Evolutionary conservation across 2,888 invertebrate genomes (phyloP).

Genomic region (Hydropsyche betteni): DNA sequence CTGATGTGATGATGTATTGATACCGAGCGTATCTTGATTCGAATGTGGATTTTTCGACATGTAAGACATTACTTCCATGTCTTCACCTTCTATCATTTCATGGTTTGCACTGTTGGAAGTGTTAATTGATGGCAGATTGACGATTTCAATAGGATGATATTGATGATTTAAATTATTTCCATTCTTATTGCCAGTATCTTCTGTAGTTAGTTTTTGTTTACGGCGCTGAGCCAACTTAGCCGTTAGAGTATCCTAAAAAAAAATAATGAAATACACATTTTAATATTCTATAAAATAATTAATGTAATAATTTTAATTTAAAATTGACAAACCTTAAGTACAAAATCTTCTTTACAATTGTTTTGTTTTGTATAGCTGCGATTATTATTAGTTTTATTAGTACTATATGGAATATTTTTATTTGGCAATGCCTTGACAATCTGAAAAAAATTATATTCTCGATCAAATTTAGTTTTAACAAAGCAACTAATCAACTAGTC

Average conservation of each 20-base stretch:
- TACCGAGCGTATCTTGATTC: not conserved
- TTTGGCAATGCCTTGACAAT: too few relatives aligned
- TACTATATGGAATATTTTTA: too few relatives aligned
- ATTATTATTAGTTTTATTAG: not conserved
- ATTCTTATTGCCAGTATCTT: conserved; percentile 6
- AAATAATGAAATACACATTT: conserved; percentile 32
- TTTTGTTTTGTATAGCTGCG: conserved; percentile 30
- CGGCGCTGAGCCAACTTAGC: conserved; percentile 77
- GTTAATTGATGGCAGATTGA: not conserved
- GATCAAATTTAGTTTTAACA: not conserved
- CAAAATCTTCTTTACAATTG: not conserved
- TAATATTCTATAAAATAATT: not conserved
- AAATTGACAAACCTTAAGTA: conserved; percentile 74
- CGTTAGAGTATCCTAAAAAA: conserved; percentile 71
- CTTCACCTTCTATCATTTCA: conserved; percentile 36
- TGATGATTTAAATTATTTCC: not conserved
- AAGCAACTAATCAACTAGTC: conserved; percentile 5
- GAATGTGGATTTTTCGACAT: not conserved
- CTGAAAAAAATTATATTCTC: too few relatives aligned
- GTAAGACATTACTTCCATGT: conserved; percentile 47
- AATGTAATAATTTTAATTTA: conserved; percentile 63
- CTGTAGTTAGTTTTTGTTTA: conserved; percentile 61
- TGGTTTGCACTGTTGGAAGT: not conserved
- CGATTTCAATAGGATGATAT: not conserved
- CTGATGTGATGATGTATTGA: too few relatives aligned